Evolutionary conservation across 2,113 vertebrate species (phyloP).

Genomic region (Xiphophorus couchianus): DNA sequence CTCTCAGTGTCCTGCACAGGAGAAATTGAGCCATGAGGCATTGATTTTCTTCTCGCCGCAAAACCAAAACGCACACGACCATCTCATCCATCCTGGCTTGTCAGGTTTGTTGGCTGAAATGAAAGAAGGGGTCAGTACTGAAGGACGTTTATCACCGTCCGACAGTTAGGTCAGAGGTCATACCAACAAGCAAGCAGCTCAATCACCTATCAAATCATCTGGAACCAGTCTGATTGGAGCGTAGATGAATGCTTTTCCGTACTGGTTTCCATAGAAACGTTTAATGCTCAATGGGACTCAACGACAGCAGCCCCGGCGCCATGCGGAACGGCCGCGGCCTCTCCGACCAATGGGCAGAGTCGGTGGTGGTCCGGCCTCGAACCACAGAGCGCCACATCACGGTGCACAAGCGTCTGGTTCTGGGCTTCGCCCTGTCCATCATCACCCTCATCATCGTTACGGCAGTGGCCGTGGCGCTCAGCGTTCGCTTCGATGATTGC

Average conservation of each 20-base stretch:
- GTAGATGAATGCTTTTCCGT: constrained; percentile 29
- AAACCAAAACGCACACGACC: constrained; percentile 41
- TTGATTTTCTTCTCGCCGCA: constrained; percentile 58
- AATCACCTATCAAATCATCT: background rate
- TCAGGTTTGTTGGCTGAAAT: constrained; percentile 49
- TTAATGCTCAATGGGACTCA: constrained; percentile 81
- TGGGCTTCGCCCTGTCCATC: constrained; percentile 92
- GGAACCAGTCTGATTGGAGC: background rate
- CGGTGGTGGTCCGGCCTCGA: constrained; percentile 84
- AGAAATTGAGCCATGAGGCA: constrained; percentile 58
- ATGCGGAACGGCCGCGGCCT: constrained; percentile 86
- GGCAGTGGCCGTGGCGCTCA: constrained; percentile 88
- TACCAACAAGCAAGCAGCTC: background rate
- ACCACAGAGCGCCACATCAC: constrained; percentile 90
- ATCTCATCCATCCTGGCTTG: constrained; percentile 38
- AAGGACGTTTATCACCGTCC: constrained; percentile 25
- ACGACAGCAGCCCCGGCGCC: constrained; percentile 80
- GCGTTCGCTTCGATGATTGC: constrained; percentile 90
- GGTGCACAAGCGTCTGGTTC: constrained; percentile 88
- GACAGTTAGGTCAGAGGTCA: constrained; percentile 45
- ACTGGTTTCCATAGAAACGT: background rate
- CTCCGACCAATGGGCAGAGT: constrained; percentile 89
- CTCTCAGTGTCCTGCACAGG: constrained; percentile 26
- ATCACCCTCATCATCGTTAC: constrained; percentile 90
- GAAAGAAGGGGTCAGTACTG: constrained; percentile 33